Evolutionary conservation across 2,888 invertebrate species (phyloP).

Genomic region (Petrolisthes cinctipes): DNA sequence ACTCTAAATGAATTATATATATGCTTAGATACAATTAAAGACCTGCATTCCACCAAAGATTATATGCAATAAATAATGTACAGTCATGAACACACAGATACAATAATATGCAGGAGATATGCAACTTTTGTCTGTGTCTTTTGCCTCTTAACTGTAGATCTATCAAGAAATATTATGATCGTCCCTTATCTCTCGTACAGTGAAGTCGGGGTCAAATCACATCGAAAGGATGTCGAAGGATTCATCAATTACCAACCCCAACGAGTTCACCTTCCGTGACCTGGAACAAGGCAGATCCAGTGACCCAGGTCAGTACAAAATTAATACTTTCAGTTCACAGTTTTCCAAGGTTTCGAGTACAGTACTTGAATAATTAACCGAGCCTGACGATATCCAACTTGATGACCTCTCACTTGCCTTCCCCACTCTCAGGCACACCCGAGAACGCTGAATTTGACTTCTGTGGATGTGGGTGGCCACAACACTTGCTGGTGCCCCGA

Average conservation of each 20-base stretch:
- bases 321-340: background rate
- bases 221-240: conserved; percentile 78
- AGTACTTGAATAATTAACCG: too few species aligned
- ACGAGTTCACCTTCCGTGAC: conserved; percentile 83
- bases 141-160: too few species aligned
- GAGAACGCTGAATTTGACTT: conserved; percentile 70
- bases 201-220: conserved; percentile 74
- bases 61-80: too few species aligned
- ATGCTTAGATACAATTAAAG: too few species aligned
- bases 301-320: background rate
- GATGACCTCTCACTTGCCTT: conserved; percentile 67
- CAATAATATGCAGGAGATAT: too few species aligned
- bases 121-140: too few species aligned
- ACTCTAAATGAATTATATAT: too few species aligned
- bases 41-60: too few species aligned
- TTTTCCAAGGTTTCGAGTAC: too few species aligned
- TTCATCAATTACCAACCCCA: conserved; percentile 86
- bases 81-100: too few species aligned
- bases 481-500: conserved; percentile 83
- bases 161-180: too few species aligned
- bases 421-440: conserved; percentile 72
- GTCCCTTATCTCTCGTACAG: conserved; percentile 69
- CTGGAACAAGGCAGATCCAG: conserved; percentile 71
- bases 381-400: background rate
- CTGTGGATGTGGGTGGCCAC: conserved; percentile 91